Evolutionary conservation across 92 coral and sea anemone genomes (phyloP).

Genomic region (Epizoanthus illoricatus): DNA sequence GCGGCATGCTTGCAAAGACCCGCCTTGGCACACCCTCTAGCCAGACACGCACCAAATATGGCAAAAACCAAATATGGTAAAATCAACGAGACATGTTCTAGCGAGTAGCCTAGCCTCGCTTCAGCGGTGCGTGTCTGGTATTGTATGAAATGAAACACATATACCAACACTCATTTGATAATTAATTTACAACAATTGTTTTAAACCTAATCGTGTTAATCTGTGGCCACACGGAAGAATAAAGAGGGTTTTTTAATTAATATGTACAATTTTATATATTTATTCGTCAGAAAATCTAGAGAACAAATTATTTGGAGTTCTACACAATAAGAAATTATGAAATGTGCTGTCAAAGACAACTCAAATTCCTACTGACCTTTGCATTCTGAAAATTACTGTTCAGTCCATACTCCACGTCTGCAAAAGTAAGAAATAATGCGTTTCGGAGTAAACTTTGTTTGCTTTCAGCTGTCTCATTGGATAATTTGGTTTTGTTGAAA

Average conservation of each 20-base stretch:
- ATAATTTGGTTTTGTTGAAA: no score
- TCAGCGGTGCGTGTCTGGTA: background rate
- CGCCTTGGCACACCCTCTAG: conserved; percentile 30
- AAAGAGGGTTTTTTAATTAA: background rate
- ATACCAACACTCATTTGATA: background rate
- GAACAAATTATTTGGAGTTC: background rate
- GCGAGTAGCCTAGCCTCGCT: background rate
- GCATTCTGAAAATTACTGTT: no score
- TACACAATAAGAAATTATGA: background rate
- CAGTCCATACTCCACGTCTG: no score
- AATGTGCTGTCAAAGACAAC: no score
- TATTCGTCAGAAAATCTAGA: background rate
- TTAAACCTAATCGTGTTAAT: background rate
- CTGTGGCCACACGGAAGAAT: background rate
- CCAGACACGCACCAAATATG: conserved; percentile 19
- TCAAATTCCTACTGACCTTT: no score
- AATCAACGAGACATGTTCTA: background rate
- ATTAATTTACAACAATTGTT: conserved; percentile 10
- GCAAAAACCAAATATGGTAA: conserved; percentile 37
- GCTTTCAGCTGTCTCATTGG: no score
- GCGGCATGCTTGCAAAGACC: conserved; percentile 32
- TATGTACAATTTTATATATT: conserved; percentile 20
- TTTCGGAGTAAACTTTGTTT: no score
- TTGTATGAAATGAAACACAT: background rate
- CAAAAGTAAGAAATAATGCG: no score